Evolutionary conservation across 2,113 vertebrate genomes (phyloP).

Genomic region (Sterrhoptilus dennistouni): DNA sequence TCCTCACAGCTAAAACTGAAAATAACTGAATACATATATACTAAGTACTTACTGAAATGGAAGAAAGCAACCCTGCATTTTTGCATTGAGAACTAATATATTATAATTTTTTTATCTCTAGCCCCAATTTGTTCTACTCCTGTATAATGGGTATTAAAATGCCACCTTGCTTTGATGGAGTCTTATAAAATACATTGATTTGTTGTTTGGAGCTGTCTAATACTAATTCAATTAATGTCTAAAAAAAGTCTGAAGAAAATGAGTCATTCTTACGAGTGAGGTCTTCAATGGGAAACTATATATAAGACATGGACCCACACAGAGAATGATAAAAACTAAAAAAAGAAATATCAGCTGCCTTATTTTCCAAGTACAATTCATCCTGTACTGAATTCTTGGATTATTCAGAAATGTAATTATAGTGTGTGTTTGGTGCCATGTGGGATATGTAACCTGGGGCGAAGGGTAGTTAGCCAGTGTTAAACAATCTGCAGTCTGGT

Average conservation of each 20-base stretch:
- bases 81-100: neutral
- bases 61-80: neutral
- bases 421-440: neutral
- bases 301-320: slow-evolving; percentile 17
- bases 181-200: slow-evolving; percentile 3
- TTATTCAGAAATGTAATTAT: slow-evolving; percentile 32
- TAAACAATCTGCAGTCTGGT: neutral
- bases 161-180: neutral
- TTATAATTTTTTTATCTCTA: neutral
- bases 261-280: slow-evolving; percentile 42
- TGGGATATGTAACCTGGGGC: neutral
- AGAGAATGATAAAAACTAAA: neutral
- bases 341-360: slow-evolving; percentile 19
- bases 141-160: neutral
- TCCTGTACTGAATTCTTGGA: neutral
- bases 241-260: slow-evolving; percentile 25
- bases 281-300: slow-evolving; percentile 39
- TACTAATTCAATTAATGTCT: slow-evolving; percentile 22
- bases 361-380: neutral
- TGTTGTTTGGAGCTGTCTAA: neutral
- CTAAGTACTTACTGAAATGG: neutral
- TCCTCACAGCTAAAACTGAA: neutral
- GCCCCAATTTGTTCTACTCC: neutral
- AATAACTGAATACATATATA: neutral
- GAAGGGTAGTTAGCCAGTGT: neutral